Evolutionary conservation across 2,888 invertebrate species (phyloP).

Genomic region (Hesperia comma): DNA sequence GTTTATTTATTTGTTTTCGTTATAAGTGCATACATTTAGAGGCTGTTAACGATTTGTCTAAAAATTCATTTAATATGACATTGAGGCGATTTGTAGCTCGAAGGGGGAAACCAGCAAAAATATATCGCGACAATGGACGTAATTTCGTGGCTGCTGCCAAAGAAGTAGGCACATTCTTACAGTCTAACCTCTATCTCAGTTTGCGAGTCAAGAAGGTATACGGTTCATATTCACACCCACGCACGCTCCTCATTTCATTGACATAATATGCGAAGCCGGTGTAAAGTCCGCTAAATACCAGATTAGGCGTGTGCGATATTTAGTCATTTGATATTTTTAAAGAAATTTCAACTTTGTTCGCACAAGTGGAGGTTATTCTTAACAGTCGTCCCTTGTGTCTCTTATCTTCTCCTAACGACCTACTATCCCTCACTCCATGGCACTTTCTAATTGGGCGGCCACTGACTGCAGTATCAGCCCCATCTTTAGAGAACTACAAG

Average conservation of each 20-base stretch:
- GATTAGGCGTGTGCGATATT: constrained; percentile 15
- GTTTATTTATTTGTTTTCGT: constrained; percentile 2
- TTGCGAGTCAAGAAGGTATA: background rate
- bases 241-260: background rate
- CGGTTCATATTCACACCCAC: background rate
- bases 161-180: background rate
- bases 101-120: background rate
- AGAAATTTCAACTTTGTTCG: constrained; percentile 18
- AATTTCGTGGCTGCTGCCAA: background rate
- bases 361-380: constrained; percentile 25
- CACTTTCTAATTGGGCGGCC: no score
- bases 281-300: constrained; percentile 17
- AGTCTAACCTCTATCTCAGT: background rate
- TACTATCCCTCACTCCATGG: no score
- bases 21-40: constrained; percentile 13
- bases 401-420: no score
- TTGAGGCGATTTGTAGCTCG: background rate
- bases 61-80: constrained; percentile 1
- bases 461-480: no score
- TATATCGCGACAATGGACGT: background rate
- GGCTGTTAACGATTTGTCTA: constrained; percentile 8
- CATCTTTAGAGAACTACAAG: no score
- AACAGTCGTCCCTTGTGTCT: constrained; percentile 14
- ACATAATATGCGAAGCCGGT: background rate
- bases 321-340: constrained; percentile 27